phyloP scores from a whole-genome alignment of 1,140 invertebrate species.

The Bactericera cockerelli region DNA sequence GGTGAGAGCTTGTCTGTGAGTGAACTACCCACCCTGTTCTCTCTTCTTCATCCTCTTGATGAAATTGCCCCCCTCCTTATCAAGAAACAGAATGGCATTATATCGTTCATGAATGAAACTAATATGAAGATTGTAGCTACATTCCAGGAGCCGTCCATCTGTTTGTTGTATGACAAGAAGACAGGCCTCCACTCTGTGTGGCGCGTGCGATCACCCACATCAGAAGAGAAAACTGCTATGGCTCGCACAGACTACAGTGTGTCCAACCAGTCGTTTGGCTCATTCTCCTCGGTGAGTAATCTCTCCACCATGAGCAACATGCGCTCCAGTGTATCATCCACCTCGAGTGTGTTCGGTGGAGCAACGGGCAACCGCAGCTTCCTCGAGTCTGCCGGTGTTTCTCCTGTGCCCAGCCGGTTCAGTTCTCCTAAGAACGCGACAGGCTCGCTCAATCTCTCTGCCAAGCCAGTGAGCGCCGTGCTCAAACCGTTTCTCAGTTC shows the following conservation, averaged over 20 bases:
- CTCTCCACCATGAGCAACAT: neutral
- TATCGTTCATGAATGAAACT: slow-evolving; percentile 42
- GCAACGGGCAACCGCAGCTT: neutral
- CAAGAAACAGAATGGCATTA: slow-evolving; percentile 37
- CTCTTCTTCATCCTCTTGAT: slow-evolving; percentile 71
- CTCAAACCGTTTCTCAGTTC: neutral
- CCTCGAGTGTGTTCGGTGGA: neutral
- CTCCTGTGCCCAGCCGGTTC: neutral
- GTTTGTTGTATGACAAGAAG: slow-evolving; percentile 58
- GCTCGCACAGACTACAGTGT: neutral
- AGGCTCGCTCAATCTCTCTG: neutral
- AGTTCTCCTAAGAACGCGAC: neutral
- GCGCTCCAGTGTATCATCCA: neutral
- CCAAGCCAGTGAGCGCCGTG: neutral
- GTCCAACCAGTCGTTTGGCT: slow-evolving; percentile 1
- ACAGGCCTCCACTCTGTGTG: slow-evolving; percentile 65
- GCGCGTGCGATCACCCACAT: slow-evolving; percentile 53
- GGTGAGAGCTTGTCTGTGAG: slow-evolving; percentile 8
- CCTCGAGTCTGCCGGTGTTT: neutral
- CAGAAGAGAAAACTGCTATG: slow-evolving; percentile 21
- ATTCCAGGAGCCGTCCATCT: slow-evolving; percentile 49
- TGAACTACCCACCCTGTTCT: slow-evolving; percentile 52
- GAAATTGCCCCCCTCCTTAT: slow-evolving; percentile 72
- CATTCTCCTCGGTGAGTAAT: neutral
- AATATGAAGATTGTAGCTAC: slow-evolving; percentile 37